Base-by-base conservation (phyloP, 2,113 vertebrate genomes). In the Hippocampus mohnikei region DNA sequence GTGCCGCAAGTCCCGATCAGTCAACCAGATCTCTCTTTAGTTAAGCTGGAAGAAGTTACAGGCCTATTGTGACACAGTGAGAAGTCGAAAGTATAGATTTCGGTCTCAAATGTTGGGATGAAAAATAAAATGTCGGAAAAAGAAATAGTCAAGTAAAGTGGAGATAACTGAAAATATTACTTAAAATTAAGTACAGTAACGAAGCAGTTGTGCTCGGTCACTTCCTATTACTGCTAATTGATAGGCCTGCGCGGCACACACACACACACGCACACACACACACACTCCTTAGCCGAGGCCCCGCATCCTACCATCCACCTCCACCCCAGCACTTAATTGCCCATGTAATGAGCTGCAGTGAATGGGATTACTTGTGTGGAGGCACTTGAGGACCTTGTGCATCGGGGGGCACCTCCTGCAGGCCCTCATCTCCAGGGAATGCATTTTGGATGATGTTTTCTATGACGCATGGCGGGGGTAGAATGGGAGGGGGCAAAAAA, bases 311-410 rank as follows among this genome's bases (percentile, higher is more conserved):
- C 52, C 48, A 29, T 48, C 37, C 80, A 80, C 82, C 84, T 80
- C 88, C 74, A 78, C 82, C 90, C 87, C 88, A 64, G 86, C 91
- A 93, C 93, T 94, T 95, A 95, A 96, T 95, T 96, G 93, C 88
- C 91, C 90, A 87, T 90, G 83, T 94, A 95, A 95, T 92, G 92
- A 92, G 89, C 89, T 92, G 79, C 67, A 76, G 84, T 93, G 90
- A 93, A 92, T 90, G 90, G 91, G 88, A 87, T 91, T 92, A 91
- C 90, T 92, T 93, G 90, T 92, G 91, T 87, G 90, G 87, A 90
- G 89, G 88, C 86, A 88, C 88, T 92, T 91, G 90, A 92, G 86
- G 87, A 89, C 82, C 84, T 84, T 71, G 78, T 82, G 88, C 89
- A 91, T 91, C 82, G 85, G 87, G 88, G 86, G 88, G 87, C 84